Percentiles rank a stretch among this genome's conserved stretches.
These are phyloP conservation scores for Lacanobia wlatinum DNA, from an alignment of 2,888 invertebrate species.

Conservation along the genomic window DNA sequence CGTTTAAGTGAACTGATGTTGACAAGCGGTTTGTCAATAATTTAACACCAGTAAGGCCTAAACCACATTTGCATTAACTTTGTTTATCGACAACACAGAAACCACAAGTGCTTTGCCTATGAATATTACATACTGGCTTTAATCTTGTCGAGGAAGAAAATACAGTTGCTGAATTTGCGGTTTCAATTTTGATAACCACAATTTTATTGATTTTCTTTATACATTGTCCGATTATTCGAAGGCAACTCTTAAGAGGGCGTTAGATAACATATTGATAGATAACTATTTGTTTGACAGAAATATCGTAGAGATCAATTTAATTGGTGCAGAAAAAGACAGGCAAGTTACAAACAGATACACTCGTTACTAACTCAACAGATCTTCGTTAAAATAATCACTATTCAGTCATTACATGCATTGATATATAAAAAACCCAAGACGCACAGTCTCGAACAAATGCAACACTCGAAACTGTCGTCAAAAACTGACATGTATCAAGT, in stretches of 20 bases:
- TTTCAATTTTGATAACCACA: conserved; percentile 11
- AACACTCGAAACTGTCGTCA: too few species aligned
- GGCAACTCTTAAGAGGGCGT: neutral
- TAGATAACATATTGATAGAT: conserved; percentile 15
- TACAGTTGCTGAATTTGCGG: conserved; percentile 5
- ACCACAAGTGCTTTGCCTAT: conserved; percentile 30
- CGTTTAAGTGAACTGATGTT: conserved; percentile 35
- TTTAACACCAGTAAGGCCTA: conserved; percentile 29
- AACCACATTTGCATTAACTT: conserved; percentile 14
- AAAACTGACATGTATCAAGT: too few species aligned
- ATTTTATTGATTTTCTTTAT: neutral
- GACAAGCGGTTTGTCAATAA: conserved; percentile 40
- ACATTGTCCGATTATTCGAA: conserved; percentile 12
- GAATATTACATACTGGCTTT: neutral
- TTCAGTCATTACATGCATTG: conserved; percentile 20
- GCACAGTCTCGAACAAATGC: too few species aligned
- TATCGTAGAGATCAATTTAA: conserved; percentile 84
- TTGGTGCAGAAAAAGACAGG: conserved; percentile 78
- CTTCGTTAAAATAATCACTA: neutral
- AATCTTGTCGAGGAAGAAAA: conserved; percentile 12
- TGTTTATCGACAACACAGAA: conserved; percentile 20
- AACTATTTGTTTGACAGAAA: conserved; percentile 81
- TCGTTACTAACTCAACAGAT: conserved; percentile 34
- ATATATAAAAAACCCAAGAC: too few species aligned
- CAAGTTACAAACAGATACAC: conserved; percentile 74